Evolutionary conservation across 2,888 invertebrate genomes (phyloP).

Genomic region (Trachelus stipa): DNA sequence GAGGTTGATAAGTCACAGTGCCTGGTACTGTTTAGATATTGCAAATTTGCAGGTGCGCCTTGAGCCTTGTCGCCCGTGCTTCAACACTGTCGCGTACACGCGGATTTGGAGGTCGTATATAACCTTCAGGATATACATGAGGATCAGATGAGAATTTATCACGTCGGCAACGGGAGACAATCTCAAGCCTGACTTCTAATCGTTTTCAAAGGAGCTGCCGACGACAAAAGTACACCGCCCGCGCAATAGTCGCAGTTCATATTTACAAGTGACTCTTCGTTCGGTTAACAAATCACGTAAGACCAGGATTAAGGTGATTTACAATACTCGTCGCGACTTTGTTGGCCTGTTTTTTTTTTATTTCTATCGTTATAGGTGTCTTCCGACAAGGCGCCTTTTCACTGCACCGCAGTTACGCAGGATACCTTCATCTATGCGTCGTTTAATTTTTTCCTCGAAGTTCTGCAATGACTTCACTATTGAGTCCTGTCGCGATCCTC

Average conservation of each 20-base stretch:
- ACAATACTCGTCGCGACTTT: neutral
- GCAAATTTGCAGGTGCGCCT: neutral
- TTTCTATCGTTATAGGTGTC: neutral
- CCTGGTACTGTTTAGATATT: neutral
- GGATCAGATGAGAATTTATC: neutral
- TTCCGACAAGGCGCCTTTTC: neutral
- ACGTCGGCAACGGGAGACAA: neutral
- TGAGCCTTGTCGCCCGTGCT: neutral
- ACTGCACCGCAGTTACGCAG: neutral
- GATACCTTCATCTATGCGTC: neutral
- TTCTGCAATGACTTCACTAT: neutral
- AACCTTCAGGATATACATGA: neutral
- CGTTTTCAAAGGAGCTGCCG: neutral
- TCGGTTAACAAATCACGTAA: neutral
- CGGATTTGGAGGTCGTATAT: neutral
- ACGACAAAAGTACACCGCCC: neutral
- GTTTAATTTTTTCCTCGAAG: neutral
- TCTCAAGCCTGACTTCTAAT: neutral
- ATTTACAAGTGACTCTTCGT: neutral
- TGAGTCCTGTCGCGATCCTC: neutral
- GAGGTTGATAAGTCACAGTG: constrained; percentile 2
- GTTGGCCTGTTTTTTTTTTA: neutral
- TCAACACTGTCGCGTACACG: neutral
- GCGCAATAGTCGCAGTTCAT: neutral
- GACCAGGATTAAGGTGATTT: neutral